Conservation (phyloP, 2,888 invertebrate species). For the Girardia tigrina region DNA sequence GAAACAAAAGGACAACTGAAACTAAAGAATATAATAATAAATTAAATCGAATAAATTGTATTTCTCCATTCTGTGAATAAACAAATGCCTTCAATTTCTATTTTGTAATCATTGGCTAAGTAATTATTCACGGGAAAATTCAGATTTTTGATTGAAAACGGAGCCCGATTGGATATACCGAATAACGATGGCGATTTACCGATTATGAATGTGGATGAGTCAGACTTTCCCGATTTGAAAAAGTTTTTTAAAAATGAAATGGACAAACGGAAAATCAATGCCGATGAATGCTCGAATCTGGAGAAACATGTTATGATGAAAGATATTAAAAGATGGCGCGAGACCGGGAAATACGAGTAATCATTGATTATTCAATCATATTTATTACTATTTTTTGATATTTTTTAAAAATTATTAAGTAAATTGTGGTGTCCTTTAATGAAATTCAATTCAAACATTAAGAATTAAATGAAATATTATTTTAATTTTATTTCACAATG, state of each 20-base stretch:
- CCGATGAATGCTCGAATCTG: not conserved
- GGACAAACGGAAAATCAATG: not conserved
- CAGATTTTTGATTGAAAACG: not conserved
- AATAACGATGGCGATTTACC: not conserved
- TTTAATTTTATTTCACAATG: no score
- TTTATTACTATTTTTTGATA: no score
- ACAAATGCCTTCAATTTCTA: no score
- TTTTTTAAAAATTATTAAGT: no score
- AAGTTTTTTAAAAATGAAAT: not conserved
- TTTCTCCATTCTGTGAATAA: no score
- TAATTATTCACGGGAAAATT: not conserved
- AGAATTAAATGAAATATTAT: no score
- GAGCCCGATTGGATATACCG: not conserved
- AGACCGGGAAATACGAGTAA: not conserved
- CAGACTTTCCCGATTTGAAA: not conserved
- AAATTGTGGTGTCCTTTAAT: no score
- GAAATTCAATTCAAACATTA: no score
- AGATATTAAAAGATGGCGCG: not conserved
- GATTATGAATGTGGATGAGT: not conserved
- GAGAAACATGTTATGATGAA: not conserved
- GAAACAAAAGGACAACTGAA: no score
- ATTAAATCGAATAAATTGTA: no score
- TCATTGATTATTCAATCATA: no score
- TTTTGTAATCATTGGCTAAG: not conserved
- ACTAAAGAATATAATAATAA: no score